Percentiles rank a stretch among this genome's conserved stretches.
Conservation (phyloP, 2,888 invertebrate species). For the Pandemis cinnamomeana region DNA sequence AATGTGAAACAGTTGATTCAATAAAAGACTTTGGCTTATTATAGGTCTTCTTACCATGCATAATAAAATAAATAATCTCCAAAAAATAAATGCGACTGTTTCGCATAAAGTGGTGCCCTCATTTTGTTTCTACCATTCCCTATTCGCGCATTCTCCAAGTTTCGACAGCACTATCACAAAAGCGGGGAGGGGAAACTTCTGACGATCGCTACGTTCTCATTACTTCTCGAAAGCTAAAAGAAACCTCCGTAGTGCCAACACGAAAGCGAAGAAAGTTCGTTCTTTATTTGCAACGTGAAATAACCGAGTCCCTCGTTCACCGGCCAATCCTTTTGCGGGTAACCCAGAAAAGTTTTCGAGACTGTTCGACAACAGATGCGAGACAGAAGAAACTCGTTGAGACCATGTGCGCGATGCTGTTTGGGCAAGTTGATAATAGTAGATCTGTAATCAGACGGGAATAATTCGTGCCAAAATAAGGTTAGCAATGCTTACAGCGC, state of each 20-base stretch:
- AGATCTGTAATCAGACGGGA: too few relatives aligned
- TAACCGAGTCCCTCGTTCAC: neutral
- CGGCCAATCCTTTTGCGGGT: slow-evolving; percentile 2
- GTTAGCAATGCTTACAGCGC: too few relatives aligned
- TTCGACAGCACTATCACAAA: neutral
- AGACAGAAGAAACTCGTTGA: neutral
- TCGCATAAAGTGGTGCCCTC: too few relatives aligned
- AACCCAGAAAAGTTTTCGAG: neutral
- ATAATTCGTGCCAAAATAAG: too few relatives aligned
- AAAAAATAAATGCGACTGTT: too few relatives aligned
- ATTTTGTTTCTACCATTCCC: too few relatives aligned
- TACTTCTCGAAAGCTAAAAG: slow-evolving; percentile 3
- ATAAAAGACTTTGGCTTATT: too few relatives aligned
- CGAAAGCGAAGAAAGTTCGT: neutral
- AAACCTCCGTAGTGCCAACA: neutral
- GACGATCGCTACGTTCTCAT: slow-evolving; percentile 2
- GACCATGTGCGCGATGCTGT: neutral
- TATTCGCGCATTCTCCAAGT: neutral
- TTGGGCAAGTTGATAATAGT: neutral
- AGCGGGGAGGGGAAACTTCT: neutral
- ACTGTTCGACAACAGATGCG: neutral
- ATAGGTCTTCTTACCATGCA: too few relatives aligned
- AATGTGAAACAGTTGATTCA: too few relatives aligned
- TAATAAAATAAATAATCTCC: too few relatives aligned
- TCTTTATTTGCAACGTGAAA: neutral